phyloP scores from a whole-genome alignment of 2,113 vertebrate genomes.

The Amphilophus citrinellus region DNA sequence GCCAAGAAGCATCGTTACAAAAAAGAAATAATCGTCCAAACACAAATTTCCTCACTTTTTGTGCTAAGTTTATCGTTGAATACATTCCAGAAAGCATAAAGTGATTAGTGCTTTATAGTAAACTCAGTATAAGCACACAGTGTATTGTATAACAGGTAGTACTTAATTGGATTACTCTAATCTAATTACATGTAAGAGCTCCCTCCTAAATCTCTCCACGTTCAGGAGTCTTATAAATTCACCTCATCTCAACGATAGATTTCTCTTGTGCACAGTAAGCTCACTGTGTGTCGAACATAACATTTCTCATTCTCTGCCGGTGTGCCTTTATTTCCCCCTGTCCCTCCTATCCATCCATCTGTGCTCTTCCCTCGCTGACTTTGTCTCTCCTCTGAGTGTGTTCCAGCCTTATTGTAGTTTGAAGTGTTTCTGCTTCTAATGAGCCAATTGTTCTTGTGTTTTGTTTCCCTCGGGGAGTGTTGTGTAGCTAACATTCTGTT shows the following conservation, averaged over 20 bases:
- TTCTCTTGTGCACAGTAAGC: slow-evolving; percentile 28
- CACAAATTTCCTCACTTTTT: too few species aligned
- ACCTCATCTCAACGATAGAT: slow-evolving; percentile 13
- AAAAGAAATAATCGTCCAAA: too few species aligned
- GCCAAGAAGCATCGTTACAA: too few species aligned
- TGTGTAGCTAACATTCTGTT: slow-evolving; percentile 73
- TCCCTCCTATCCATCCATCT: slow-evolving; percentile 63
- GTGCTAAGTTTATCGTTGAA: not conserved
- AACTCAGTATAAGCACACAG: not conserved
- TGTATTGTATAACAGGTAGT: slow-evolving; percentile 21
- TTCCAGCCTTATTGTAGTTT: slow-evolving; percentile 67
- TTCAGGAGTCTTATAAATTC: slow-evolving; percentile 23
- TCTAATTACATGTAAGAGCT: slow-evolving; percentile 37
- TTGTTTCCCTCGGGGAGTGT: slow-evolving; percentile 61
- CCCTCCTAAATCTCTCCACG: not conserved
- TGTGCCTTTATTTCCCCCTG: slow-evolving; percentile 21
- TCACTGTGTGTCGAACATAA: slow-evolving; percentile 26
- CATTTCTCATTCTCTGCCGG: slow-evolving; percentile 24
- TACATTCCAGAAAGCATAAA: not conserved
- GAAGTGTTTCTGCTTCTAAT: slow-evolving; percentile 75
- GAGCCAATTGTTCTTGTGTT: slow-evolving; percentile 77
- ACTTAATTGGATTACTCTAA: slow-evolving; percentile 42
- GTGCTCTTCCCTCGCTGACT: slow-evolving; percentile 58
- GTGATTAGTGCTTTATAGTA: not conserved
- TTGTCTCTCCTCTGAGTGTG: slow-evolving; percentile 63